phyloP scores from a whole-genome alignment of 2,113 vertebrate genomes.

The Corynorhinus townsendii region DNA sequence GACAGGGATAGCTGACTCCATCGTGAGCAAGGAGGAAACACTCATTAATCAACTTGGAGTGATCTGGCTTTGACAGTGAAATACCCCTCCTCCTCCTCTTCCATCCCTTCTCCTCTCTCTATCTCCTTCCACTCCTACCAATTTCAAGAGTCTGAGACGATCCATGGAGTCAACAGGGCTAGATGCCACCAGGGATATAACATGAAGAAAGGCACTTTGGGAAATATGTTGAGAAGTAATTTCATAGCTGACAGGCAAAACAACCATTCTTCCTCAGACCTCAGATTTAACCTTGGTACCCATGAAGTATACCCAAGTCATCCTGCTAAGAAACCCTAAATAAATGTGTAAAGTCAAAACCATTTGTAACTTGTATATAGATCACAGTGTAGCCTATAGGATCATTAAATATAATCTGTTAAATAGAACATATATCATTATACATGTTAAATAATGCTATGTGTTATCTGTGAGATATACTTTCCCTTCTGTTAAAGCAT shows the following conservation, averaged over 20 bases:
- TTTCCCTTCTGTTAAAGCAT: not conserved
- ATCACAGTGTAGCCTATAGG: not conserved
- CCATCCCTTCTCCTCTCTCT: not conserved
- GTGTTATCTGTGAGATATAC: not conserved
- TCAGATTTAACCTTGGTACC: not conserved
- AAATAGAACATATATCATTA: not conserved
- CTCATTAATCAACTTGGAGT: not conserved
- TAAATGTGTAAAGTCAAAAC: not conserved
- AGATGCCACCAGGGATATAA: not conserved
- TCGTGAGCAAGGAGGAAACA: not conserved
- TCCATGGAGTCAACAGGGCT: not conserved
- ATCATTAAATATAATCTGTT: not conserved
- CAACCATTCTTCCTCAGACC: not conserved
- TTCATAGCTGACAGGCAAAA: not conserved
- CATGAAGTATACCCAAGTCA: not conserved
- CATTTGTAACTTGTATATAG: not conserved
- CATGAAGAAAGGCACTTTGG: not conserved
- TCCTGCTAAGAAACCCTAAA: not conserved
- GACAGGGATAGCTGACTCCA: not conserved
- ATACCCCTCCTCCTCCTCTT: not conserved
- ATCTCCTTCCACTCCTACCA: not conserved
- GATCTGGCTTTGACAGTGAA: not conserved
- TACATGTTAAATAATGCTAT: not conserved
- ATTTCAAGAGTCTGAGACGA: not conserved
- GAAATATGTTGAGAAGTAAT: not conserved